phyloP scores from a whole-genome alignment of 64 coral and sea anemone species.

The Astreopora myriophthalma region DNA sequence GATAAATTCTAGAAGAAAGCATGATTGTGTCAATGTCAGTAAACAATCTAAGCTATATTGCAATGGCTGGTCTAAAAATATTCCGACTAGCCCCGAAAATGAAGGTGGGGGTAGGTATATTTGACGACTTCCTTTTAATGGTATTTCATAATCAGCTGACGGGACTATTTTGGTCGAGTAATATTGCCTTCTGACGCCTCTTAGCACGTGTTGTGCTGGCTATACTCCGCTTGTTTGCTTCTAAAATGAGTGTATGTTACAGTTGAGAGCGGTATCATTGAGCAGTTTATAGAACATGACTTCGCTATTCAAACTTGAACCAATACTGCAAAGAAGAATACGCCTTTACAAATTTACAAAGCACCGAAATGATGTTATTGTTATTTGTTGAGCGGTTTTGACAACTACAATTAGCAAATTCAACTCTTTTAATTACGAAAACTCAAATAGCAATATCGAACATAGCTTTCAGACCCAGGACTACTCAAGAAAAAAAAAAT shows the following conservation, averaged over 20 bases:
- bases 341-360: neutral
- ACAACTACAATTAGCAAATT: neutral
- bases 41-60: slow-evolving; percentile 24
- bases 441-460: slow-evolving; percentile 10
- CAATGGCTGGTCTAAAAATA: neutral
- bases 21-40: neutral
- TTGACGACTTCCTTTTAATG: slow-evolving; percentile 32
- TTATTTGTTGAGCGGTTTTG: neutral
- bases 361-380: neutral
- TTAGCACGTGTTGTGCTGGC: neutral
- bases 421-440: neutral
- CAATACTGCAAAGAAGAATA: slow-evolving; percentile 7
- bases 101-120: slow-evolving; percentile 1
- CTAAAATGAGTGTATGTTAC: neutral
- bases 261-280: neutral
- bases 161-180: neutral
- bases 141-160: neutral
- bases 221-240: neutral
- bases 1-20: slow-evolving; percentile 6
- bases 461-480: neutral
- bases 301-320: neutral
- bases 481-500: neutral
- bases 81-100: neutral
- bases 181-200: neutral
- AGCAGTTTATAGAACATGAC: slow-evolving; percentile 25